A percentile compares a stretch with the other conserved stretches of the same genome.
phyloP scores from a whole-genome alignment of 2,113 vertebrate species.

The Alosa alosa region DNA sequence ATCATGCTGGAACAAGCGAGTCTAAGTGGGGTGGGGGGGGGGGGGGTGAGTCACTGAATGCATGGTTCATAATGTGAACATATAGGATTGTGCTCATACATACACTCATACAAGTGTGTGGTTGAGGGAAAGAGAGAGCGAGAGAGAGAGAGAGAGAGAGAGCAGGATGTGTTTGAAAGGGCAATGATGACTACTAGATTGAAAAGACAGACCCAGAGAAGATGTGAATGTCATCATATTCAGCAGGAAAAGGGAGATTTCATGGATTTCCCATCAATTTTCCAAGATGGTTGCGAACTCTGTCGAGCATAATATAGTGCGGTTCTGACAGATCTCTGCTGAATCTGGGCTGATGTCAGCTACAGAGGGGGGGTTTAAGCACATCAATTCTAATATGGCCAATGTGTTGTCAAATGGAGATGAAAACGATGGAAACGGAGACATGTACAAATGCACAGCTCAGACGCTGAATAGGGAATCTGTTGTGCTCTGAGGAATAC shows the following conservation, averaged over 20 bases:
- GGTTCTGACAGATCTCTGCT: too few relatives aligned
- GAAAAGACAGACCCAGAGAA: not conserved
- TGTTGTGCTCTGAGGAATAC: not conserved
- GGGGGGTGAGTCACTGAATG: not conserved
- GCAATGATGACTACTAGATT: not conserved
- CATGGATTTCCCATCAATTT: not conserved
- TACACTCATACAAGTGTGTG: not conserved
- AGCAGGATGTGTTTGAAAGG: not conserved
- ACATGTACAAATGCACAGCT: too few relatives aligned
- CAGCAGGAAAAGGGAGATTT: not conserved
- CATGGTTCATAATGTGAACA: not conserved
- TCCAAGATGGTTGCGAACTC: not conserved
- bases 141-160: not conserved
- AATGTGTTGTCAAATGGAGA: too few relatives aligned
- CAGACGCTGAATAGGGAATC: not conserved
- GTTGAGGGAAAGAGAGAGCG: not conserved
- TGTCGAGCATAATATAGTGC: not conserved
- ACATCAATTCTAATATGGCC: too few relatives aligned
- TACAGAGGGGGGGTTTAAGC: too few relatives aligned
- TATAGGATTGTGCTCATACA: not conserved
- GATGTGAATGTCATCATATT: constrained; percentile 1
- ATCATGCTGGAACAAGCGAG: not conserved
- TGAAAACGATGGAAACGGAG: too few relatives aligned
- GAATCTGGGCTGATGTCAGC: too few relatives aligned
- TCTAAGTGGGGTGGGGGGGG: not conserved